phyloP scores from a whole-genome alignment of 2,888 invertebrate species.

The Conops quadrifasciatus region DNA sequence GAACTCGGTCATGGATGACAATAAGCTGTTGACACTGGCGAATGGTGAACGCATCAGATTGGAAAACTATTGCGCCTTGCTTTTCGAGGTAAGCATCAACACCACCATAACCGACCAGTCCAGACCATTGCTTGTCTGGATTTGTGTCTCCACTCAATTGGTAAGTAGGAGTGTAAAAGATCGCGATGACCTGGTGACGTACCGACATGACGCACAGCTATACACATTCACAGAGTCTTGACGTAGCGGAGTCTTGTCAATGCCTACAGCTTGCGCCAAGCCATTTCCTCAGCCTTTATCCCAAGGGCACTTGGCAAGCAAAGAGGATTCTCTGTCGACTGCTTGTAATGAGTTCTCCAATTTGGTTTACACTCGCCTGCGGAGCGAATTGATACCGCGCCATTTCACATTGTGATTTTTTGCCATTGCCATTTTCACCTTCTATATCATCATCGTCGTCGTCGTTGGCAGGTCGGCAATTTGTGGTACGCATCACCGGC shows the following conservation, averaged over 20 bases:
- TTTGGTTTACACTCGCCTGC: slow-evolving; percentile 17
- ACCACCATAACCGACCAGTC: background rate
- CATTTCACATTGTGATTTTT: slow-evolving; percentile 11
- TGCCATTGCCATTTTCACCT: too few species aligned
- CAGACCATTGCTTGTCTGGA: too few species aligned
- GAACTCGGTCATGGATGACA: slow-evolving; percentile 98
- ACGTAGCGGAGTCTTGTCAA: too few species aligned
- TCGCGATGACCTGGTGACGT: too few species aligned
- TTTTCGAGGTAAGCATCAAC: slow-evolving; percentile 76
- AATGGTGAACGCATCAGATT: slow-evolving; percentile 89
- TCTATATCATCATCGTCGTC: slow-evolving; percentile 7
- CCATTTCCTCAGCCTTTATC: slow-evolving; percentile 9
- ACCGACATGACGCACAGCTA: too few species aligned
- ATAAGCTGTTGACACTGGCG: slow-evolving; percentile 85
- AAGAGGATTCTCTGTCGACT: background rate
- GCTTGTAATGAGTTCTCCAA: slow-evolving; percentile 33
- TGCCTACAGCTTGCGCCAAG: background rate
- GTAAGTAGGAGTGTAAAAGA: background rate
- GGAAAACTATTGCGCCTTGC: slow-evolving; percentile 80
- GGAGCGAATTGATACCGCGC: background rate
- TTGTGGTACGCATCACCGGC: slow-evolving; percentile 91
- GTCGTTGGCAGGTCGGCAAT: slow-evolving; percentile 76
- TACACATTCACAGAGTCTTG: too few species aligned
- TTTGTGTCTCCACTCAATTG: background rate
- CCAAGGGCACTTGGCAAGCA: background rate